A percentile compares a stretch with the other conserved stretches of the same genome.
Conservation (phyloP, 2,113 vertebrate species). For the Rhynchopsitta pachyrhyncha region DNA sequence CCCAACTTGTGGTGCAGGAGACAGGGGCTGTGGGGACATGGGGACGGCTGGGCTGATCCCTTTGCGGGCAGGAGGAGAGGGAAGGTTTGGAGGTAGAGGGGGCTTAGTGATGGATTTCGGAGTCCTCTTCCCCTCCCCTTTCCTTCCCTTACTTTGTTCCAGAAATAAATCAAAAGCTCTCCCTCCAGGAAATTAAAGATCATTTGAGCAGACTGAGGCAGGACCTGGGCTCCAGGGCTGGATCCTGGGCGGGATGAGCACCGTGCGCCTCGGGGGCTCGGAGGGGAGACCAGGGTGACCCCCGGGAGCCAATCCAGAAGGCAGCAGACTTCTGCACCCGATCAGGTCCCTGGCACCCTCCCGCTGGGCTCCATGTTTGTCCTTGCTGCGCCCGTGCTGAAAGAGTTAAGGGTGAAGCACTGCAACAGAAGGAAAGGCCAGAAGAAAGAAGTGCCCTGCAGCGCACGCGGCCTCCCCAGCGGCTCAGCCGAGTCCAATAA, state of each 20-base stretch:
- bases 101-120: not conserved
- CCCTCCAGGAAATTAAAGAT: slow-evolving; percentile 54
- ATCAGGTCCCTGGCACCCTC: not conserved
- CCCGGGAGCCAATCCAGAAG: not conserved
- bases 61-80: not conserved
- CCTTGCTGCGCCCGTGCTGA: not conserved
- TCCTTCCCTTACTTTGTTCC: not conserved
- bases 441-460: slow-evolving; percentile 40
- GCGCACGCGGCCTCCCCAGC: slow-evolving; percentile 66
- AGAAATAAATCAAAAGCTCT: slow-evolving; percentile 52
- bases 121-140: not conserved
- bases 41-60: not conserved
- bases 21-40: not conserved
- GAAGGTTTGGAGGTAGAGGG: not conserved
- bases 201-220: not conserved
- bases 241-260: fast-evolving
- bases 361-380: not conserved
- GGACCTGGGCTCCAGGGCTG: not conserved
- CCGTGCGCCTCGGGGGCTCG: not conserved
- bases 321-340: not conserved
- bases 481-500: slow-evolving; percentile 76
- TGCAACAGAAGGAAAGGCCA: not conserved
- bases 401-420: slow-evolving; percentile 52
- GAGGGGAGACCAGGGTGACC: not conserved
- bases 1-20: not conserved